Evolutionary conservation across 2,113 vertebrate genomes (phyloP).

Genomic region (Oxygymnocypris stewartii): DNA sequence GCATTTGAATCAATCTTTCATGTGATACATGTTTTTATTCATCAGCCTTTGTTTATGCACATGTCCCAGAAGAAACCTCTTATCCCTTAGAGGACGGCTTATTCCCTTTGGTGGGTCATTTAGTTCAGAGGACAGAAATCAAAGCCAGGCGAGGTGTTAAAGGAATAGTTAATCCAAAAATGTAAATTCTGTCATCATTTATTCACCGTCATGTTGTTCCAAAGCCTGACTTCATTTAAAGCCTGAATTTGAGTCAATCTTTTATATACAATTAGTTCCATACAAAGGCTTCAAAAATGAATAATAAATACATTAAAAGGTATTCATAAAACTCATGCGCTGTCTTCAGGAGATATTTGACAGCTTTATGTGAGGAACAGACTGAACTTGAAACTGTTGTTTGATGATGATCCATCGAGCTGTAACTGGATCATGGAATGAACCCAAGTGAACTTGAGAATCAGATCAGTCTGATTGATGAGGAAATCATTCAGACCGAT

Average conservation of each 20-base stretch:
- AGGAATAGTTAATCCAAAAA: not conserved
- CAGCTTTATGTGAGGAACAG: not conserved
- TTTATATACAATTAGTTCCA: not conserved
- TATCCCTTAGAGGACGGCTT: not conserved
- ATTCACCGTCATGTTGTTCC: not conserved
- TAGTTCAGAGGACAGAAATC: constrained; percentile 20
- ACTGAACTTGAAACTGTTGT: not conserved
- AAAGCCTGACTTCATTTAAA: not conserved
- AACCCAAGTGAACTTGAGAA: not conserved
- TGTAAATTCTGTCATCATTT: not conserved
- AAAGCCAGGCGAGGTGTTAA: constrained; percentile 3
- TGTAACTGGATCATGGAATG: not conserved
- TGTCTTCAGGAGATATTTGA: not conserved
- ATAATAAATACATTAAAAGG: not conserved
- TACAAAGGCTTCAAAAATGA: not conserved
- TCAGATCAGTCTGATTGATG: not conserved
- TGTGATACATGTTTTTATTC: constrained; percentile 42
- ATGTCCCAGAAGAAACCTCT: not conserved
- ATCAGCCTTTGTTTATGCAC: constrained; percentile 12
- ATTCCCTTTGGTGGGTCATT: constrained; percentile 16
- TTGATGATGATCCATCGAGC: not conserved
- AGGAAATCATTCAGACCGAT: not conserved
- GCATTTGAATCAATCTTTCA: constrained; percentile 25
- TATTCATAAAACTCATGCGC: not conserved
- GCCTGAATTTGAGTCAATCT: not conserved